These are phyloP conservation scores for Podabrus alpinus DNA, from an alignment of 2,888 invertebrate genomes.

Conservation along the genomic window DNA sequence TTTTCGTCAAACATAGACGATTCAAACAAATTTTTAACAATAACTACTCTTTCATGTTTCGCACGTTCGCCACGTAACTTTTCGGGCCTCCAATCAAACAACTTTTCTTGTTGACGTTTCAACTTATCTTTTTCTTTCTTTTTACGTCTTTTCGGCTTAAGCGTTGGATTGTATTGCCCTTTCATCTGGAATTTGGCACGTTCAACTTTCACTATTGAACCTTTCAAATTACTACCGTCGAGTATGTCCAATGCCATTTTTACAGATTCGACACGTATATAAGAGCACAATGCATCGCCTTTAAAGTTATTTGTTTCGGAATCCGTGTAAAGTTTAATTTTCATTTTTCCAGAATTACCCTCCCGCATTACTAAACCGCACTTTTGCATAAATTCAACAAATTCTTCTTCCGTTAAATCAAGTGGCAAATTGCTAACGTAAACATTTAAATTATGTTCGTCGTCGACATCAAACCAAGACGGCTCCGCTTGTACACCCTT, in stretches of 20 bases:
- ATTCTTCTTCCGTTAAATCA: slow-evolving; percentile 87
- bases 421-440: slow-evolving; percentile 92
- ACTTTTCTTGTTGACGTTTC: slow-evolving; percentile 88
- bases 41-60: slow-evolving; percentile 88
- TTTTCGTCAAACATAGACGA: slow-evolving; percentile 88
- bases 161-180: slow-evolving; percentile 88
- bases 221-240: slow-evolving; percentile 83
- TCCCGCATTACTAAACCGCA: slow-evolving; percentile 95
- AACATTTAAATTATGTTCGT: slow-evolving; percentile 89
- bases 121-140: slow-evolving; percentile 89
- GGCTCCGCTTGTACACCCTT: slow-evolving; percentile 59
- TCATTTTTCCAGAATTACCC: slow-evolving; percentile 75
- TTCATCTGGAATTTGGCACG: slow-evolving; percentile 93
- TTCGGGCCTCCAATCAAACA: slow-evolving; percentile 97
- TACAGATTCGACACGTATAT: slow-evolving; percentile 94
- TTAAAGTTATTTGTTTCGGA: slow-evolving; percentile 78
- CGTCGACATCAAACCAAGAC: slow-evolving; percentile 90
- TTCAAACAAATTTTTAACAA: slow-evolving; percentile 92
- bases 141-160: slow-evolving; percentile 88
- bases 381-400: slow-evolving; percentile 91
- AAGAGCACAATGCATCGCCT: slow-evolving; percentile 96
- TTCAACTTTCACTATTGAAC: slow-evolving; percentile 84
- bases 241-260: slow-evolving; percentile 88
- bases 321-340: slow-evolving; percentile 90
- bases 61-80: slow-evolving; percentile 82